Evolutionary conservation across 2,797 vertebrate genomes (phyloP), one percentile per base, ranked within the genome.

Genomic region (Melanotaenia parkinsoni): DNA sequence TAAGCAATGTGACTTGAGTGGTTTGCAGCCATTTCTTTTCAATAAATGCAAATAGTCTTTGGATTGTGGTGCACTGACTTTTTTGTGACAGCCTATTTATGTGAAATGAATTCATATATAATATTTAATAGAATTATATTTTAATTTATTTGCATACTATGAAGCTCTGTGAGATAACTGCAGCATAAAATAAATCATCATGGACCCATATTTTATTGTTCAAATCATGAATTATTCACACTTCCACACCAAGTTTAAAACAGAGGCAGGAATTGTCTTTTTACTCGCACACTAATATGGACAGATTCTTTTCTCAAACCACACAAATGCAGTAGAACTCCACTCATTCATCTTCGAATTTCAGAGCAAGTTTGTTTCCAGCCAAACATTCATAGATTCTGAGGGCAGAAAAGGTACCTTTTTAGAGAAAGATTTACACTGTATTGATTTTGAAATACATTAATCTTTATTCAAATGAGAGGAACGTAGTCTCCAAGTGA

Each of bases 211-310:
- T 86, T 80, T 83, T 72, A 88, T 88, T 86, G 72, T 73, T 26
- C 33, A 69, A 79, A 0, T 5, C 54, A 86, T 92, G 79, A 89
- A 91, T 91, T 80, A 91, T 93, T 91, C 79, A 91, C 83, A 38
- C 0, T 1, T 0, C 11, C 77, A 72, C 73, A 40, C 63, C 1
- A 2, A 50, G 63, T 81, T 79, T 80, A 77, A 77, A 82, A 86
- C 67, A 69, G 70, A 88, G 70, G 87, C 63, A 68, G 74, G 14
- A 74, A 76, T 78, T 70, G 72, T 81, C 67, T 86, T 84, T 72
- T 54, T 73, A 62, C 77, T 69, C 5, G 32, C 80, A 82, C 83
- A 85, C 63, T 83, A 84, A 88, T 70, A 81, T 10, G 58, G 67
- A 70, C 56, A 58, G 74, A 77, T 83, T 58, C 47, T 77, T 79